Percentiles rank a stretch among this genome's conserved stretches.
phyloP scores from a whole-genome alignment of 2,797 vertebrate species.

The Argya squamiceps region DNA sequence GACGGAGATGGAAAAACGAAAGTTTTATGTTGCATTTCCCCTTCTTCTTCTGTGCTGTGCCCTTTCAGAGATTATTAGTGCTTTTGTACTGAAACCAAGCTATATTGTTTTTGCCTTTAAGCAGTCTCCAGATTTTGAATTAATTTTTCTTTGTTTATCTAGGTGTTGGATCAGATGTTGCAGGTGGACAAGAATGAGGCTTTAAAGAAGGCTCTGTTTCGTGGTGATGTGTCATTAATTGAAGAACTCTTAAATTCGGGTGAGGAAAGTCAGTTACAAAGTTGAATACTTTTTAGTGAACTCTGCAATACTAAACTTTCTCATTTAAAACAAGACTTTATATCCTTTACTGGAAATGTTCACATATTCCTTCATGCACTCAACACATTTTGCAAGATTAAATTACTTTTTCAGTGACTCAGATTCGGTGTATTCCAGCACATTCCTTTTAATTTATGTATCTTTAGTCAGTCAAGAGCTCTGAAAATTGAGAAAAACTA shows the following conservation, averaged over 20 bases:
- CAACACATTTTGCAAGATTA: neutral
- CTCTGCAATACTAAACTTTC: neutral
- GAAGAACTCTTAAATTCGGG: conserved; percentile 87
- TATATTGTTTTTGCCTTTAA: neutral
- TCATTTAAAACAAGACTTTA: neutral
- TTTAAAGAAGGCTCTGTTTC: conserved; percentile 85
- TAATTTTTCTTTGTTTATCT: conserved; percentile 15
- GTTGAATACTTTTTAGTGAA: neutral
- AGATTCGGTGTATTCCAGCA: neutral
- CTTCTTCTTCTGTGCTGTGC: fast-evolving
- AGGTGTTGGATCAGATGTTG: conserved; percentile 57
- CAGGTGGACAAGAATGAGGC: conserved; percentile 65
- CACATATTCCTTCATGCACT: neutral
- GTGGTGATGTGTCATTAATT: conserved; percentile 78
- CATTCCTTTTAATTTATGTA: neutral
- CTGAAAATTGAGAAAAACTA: neutral
- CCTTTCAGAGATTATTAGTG: neutral
- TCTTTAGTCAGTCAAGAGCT: neutral
- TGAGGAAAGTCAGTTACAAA: conserved; percentile 52
- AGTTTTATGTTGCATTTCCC: neutral
- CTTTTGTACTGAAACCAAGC: neutral
- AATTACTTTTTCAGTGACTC: neutral
- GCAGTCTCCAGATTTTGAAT: neutral
- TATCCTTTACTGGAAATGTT: neutral
- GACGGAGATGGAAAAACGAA: neutral